Evolutionary conservation across 2,888 invertebrate species (phyloP).

Genomic region (Eurois occulta): DNA sequence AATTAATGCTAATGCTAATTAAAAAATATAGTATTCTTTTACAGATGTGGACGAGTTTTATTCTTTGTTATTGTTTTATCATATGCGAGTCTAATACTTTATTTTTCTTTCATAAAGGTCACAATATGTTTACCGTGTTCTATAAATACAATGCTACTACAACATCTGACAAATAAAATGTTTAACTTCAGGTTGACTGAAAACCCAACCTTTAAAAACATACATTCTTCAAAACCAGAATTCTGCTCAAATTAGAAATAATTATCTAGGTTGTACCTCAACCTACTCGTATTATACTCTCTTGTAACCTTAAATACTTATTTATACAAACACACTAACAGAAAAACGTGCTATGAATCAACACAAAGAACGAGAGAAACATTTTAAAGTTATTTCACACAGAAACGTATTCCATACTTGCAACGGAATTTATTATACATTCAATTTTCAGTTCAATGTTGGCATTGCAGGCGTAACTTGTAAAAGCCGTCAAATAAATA

Average conservation of each 20-base stretch:
- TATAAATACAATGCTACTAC: not conserved
- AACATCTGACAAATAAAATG: not conserved
- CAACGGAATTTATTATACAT: conserved; percentile 64
- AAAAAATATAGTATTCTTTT: no score
- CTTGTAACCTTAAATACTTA: not conserved
- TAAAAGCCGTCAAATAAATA: conserved; percentile 72
- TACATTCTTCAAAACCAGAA: not conserved
- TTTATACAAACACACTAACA: not conserved
- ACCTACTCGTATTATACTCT: not conserved
- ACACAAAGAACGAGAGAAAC: conserved; percentile 51
- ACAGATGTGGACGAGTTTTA: not conserved
- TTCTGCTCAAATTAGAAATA: not conserved
- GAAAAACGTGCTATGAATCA: conserved; percentile 29
- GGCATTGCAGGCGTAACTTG: conserved; percentile 68
- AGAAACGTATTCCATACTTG: conserved; percentile 61
- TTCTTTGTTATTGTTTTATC: not conserved
- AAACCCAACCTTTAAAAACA: not conserved
- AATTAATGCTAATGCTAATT: no score
- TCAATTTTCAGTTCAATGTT: conserved; percentile 67
- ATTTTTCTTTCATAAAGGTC: not conserved
- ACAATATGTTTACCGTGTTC: not conserved
- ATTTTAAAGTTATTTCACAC: conserved; percentile 56
- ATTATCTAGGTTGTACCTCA: not conserved
- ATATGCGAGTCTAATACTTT: not conserved
- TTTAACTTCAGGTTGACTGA: not conserved